Evolutionary conservation across 2,113 vertebrate species (phyloP).

Genomic region (Microcebus ravelobensis): DNA sequence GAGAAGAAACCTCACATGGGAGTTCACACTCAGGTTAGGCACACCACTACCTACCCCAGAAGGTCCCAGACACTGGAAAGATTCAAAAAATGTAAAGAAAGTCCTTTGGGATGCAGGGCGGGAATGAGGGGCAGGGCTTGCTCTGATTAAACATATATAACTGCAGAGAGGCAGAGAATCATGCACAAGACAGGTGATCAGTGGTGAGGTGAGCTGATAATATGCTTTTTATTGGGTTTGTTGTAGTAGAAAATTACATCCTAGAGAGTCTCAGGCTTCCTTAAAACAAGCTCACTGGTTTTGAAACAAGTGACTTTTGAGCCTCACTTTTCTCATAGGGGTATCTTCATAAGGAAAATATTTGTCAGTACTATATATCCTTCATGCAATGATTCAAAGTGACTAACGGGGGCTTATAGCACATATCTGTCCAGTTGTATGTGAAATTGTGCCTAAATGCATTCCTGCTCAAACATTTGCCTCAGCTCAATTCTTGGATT

Average conservation of each 20-base stretch:
- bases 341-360: neutral
- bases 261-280: neutral
- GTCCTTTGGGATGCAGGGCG: accelerated
- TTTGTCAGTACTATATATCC: neutral
- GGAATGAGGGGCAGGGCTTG: no score
- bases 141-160: neutral
- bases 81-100: neutral
- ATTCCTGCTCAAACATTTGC: neutral
- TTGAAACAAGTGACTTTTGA: neutral
- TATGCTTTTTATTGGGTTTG: neutral
- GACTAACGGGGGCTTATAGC: neutral
- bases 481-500: neutral
- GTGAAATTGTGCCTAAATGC: neutral
- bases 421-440: neutral
- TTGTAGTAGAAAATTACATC: neutral
- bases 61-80: neutral
- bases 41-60: neutral
- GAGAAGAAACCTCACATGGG: accelerated
- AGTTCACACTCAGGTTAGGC: neutral
- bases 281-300: neutral
- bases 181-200: neutral
- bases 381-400: neutral
- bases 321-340: neutral
- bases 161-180: neutral
- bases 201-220: accelerated